Percentiles rank a stretch among this genome's conserved stretches.
Conservation (phyloP, 1,140 invertebrate genomes). For the Piezodorus guildinii region DNA sequence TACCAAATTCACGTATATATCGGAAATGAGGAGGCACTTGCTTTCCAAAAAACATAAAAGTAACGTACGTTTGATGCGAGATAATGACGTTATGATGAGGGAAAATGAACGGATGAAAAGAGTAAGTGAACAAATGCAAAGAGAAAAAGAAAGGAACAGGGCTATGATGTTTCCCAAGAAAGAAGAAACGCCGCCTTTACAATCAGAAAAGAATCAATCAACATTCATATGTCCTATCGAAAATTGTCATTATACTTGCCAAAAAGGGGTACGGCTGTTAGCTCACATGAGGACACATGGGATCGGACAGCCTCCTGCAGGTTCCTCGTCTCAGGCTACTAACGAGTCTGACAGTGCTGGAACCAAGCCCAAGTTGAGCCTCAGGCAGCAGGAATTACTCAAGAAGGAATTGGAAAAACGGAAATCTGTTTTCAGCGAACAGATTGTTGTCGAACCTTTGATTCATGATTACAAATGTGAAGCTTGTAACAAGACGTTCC, state of each 20-base stretch:
- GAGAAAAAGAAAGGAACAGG: neutral
- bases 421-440: too few relatives aligned
- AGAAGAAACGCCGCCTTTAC: neutral
- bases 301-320: neutral
- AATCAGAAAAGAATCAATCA: neutral
- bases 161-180: too few relatives aligned
- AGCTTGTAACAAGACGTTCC: neutral
- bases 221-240: constrained; percentile 2
- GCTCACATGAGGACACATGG: neutral
- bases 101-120: neutral
- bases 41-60: neutral
- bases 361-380: neutral
- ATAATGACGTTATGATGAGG: neutral
- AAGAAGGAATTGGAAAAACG: neutral
- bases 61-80: neutral
- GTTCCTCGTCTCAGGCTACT: neutral
- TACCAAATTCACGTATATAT: neutral
- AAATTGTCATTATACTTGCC: constrained; percentile 7
- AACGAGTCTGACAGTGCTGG: neutral
- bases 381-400: neutral
- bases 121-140: neutral
- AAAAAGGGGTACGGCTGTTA: neutral
- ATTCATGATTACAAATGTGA: constrained; percentile 5
- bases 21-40: neutral
- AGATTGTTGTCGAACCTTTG: too few relatives aligned